Base-by-base conservation (phyloP, 2,888 invertebrate genomes). In the Pristionchus entomophagus region DNA sequence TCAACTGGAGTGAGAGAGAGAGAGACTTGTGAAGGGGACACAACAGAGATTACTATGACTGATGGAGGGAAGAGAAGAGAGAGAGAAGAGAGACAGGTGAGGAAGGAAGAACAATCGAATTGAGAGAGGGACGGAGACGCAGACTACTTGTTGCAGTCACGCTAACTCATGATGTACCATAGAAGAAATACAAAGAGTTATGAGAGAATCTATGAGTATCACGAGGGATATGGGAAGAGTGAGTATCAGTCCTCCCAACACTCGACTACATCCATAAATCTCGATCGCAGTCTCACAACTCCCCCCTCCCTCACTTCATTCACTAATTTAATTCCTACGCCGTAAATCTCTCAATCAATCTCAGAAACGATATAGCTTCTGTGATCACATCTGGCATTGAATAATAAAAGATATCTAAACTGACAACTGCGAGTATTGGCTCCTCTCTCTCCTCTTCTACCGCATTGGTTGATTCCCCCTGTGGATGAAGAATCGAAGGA, bases 401-500 rank as follows among this genome's bases (percentile, higher is more conserved):
- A 56, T 22, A 8, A 73, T 26, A 26, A 45, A 38, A n/a, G 22
- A n/a, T 41, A 73, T 41, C 10, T 38, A 41, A 41, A 73, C 73
- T 19, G 38, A 73, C 73, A n/a, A 73, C 45, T 73, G 22, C 73
- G 38, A 38, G 73, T 73, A n/a, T 73, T 73, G n/a, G 35, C 8
- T 59, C 14, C n/a, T n/a, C n/a, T n/a, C n/a, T 14, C 22, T 73
- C 73, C 73, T 41, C 73, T 41, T 73, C 41, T 73, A 73, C 73
- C 73, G 41, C 78, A 80, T 80, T 80, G 78, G n/a, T 80, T 80
- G 78, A 80, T 80, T 80, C 32, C 49, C 32, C 51, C 49, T 14
- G 78, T 51, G 14, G 78, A 80, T 12, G 78, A 80, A 51, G 78
- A 80, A 80, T 80, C 78, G 78, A 80, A 80, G 32, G 78, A 80